Conservation (phyloP, 2,888 invertebrate genomes). For the Dynastes grantii region DNA sequence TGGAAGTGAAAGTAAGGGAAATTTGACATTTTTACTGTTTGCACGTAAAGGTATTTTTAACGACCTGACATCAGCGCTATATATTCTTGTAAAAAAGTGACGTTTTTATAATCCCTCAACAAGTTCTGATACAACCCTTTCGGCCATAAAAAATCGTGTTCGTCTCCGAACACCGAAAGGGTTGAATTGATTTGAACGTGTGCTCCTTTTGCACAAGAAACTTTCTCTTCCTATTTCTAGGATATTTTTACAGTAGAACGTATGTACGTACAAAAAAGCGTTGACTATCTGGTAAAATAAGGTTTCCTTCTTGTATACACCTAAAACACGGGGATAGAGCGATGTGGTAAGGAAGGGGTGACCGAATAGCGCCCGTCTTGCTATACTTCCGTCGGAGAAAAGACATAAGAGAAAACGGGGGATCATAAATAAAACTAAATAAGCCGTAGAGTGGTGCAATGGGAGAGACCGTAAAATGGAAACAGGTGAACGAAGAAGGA, state of each 20-base stretch:
- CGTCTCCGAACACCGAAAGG: conserved; percentile 22
- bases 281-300: conserved; percentile 43
- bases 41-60: conserved; percentile 24
- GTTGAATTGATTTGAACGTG: conserved; percentile 39
- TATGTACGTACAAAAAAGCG: conserved; percentile 12
- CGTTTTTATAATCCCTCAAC: conserved; percentile 30
- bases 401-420: conserved; percentile 36
- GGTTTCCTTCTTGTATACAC: conserved; percentile 39
- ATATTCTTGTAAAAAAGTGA: conserved; percentile 30
- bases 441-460: conserved; percentile 52
- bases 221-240: conserved; percentile 28
- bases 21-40: conserved; percentile 6
- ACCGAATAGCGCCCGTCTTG: conserved; percentile 3
- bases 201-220: conserved; percentile 34
- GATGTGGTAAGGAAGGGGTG: conserved; percentile 34
- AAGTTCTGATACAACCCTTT: conserved; percentile 32
- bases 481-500: conserved; percentile 66
- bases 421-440: conserved; percentile 47
- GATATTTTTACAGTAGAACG: conserved; percentile 42
- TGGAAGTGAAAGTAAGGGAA: conserved; percentile 13
- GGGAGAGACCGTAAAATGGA: conserved; percentile 63
- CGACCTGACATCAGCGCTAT: conserved; percentile 2
- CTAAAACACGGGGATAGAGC: conserved; percentile 7
- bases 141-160: conserved; percentile 28
- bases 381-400: conserved; percentile 21